Evolutionary conservation across 2,797 vertebrate genomes (phyloP).

Genomic region (Mionectes olivaceus): DNA sequence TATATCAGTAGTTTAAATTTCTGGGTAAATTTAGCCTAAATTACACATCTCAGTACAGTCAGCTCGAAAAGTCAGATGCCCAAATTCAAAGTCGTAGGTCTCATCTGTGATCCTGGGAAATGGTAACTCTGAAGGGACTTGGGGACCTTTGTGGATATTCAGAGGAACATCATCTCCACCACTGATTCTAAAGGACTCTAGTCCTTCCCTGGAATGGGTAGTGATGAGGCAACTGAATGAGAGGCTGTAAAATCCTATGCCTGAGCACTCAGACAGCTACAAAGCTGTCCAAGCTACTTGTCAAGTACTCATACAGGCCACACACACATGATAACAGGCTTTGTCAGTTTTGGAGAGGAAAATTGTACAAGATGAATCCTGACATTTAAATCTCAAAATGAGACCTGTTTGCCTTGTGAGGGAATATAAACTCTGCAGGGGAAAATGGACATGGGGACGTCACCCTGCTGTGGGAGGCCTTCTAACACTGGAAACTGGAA

Average conservation of each 20-base stretch:
- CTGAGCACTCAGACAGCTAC: background rate
- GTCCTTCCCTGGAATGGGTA: background rate
- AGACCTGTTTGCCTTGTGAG: background rate
- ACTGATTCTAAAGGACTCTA: background rate
- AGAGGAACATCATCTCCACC: background rate
- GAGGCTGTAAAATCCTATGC: background rate
- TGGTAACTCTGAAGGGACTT: background rate
- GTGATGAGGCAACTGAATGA: slow-evolving; percentile 3
- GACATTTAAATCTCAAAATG: slow-evolving; percentile 43
- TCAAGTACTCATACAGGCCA: background rate
- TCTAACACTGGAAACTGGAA: slow-evolving; percentile 49
- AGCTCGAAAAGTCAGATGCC: background rate
- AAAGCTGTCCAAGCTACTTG: background rate
- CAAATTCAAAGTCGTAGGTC: background rate
- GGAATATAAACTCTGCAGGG: background rate
- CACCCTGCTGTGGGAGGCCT: slow-evolving; percentile 40
- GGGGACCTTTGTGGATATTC: background rate
- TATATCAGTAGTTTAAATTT: background rate
- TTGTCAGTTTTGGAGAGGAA: slow-evolving; percentile 20
- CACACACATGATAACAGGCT: slow-evolving; percentile 18
- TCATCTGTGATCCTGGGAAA: slow-evolving; percentile 16
- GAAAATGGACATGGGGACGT: background rate
- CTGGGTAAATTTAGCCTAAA: slow-evolving; percentile 31
- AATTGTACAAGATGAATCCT: background rate
- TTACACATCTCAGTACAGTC: background rate